Conservation (phyloP, 2,888 invertebrate species). For the Seladonia tumulorum region DNA sequence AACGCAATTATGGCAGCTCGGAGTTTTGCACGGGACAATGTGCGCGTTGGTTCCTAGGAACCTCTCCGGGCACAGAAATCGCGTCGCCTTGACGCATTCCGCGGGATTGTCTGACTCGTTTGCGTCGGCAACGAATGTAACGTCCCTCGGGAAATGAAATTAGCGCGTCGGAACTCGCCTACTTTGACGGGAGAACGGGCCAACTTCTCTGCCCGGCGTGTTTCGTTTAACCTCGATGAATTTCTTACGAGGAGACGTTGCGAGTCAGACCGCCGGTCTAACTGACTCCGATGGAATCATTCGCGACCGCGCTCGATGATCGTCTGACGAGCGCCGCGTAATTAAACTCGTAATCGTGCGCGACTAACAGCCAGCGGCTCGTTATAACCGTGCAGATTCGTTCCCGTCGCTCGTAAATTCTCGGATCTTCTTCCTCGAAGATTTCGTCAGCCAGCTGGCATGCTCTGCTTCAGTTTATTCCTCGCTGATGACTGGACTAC, state of each 20-base stretch:
- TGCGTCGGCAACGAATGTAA: constrained; percentile 36
- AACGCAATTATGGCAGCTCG: constrained; percentile 45
- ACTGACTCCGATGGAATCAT: background rate
- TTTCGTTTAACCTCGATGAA: constrained; percentile 8
- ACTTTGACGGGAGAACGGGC: background rate
- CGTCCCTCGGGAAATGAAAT: constrained; percentile 44
- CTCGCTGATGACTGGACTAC: background rate
- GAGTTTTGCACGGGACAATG: constrained; percentile 6
- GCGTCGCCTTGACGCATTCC: constrained; percentile 49
- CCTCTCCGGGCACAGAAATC: constrained; percentile 42
- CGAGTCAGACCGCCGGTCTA: background rate
- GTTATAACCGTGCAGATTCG: background rate
- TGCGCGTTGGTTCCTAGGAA: constrained; percentile 21
- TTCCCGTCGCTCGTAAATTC: background rate
- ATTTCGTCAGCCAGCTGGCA: background rate
- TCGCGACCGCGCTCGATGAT: background rate
- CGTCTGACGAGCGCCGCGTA: background rate
- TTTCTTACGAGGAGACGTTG: background rate
- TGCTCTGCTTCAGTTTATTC: background rate
- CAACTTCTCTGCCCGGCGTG: constrained; percentile 3
- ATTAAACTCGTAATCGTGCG: constrained; percentile 11
- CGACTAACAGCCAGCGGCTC: background rate
- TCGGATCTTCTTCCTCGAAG: background rate
- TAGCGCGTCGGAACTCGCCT: constrained; percentile 24
- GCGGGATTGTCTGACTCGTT: constrained; percentile 43